Evolutionary conservation across 2,797 vertebrate genomes (phyloP).

Genomic region (Neostethus bicornis): DNA sequence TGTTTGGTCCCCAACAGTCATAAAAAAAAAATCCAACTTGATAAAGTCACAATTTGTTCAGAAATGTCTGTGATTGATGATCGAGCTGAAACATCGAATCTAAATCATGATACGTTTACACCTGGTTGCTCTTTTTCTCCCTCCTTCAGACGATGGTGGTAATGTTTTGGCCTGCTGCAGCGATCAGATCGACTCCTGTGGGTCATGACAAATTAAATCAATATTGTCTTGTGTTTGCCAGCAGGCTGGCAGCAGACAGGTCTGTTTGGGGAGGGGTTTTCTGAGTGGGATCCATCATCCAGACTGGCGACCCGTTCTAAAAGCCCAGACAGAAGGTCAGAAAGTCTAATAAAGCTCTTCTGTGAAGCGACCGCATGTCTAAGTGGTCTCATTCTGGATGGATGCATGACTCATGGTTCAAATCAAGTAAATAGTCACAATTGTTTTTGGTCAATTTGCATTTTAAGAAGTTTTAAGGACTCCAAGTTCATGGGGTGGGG

Average conservation of each 20-base stretch:
- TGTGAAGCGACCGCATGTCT: too few species aligned
- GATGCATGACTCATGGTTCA: too few species aligned
- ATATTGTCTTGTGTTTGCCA: conserved; percentile 3
- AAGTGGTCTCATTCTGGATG: too few species aligned
- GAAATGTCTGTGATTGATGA: not conserved
- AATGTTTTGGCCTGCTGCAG: not conserved
- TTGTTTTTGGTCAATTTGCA: too few species aligned
- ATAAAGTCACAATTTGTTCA: too few species aligned
- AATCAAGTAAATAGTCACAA: too few species aligned
- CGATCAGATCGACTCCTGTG: not conserved
- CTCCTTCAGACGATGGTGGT: not conserved
- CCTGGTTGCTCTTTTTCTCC: not conserved
- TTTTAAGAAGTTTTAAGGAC: too few species aligned
- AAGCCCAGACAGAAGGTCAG: not conserved
- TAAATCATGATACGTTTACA: not conserved
- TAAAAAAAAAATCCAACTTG: too few species aligned
- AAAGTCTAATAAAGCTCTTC: not conserved
- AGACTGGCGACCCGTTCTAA: not conserved
- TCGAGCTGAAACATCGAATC: not conserved
- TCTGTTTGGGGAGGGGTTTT: not conserved
- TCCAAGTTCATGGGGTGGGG: too few species aligned
- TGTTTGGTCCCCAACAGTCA: too few species aligned
- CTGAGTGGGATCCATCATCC: not conserved
- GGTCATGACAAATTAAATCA: conserved; percentile 1
- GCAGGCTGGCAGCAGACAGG: conserved; percentile 2